These are phyloP conservation scores for Pecten maximus DNA, from an alignment of 2,888 invertebrate species.

Conservation along the genomic window DNA sequence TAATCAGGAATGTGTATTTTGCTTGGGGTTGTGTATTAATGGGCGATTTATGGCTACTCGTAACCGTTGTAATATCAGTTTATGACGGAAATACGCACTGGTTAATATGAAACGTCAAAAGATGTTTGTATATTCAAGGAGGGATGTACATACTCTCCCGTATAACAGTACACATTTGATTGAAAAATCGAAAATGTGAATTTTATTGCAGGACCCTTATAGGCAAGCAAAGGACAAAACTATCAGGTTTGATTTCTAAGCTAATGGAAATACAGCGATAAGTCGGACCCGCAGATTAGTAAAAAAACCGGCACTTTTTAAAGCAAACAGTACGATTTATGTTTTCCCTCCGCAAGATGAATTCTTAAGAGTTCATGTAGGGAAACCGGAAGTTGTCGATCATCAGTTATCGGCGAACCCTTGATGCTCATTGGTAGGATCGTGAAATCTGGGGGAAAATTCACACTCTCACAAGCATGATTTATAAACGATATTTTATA, in stretches of 20 bases:
- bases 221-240: background rate
- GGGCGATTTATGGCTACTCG: background rate
- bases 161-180: constrained; percentile 20
- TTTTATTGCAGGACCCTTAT: background rate
- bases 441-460: background rate
- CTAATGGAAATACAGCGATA: background rate
- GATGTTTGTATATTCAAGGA: background rate
- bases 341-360: background rate
- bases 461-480: background rate
- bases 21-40: background rate
- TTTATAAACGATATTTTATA: background rate
- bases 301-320: background rate
- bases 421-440: background rate
- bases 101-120: constrained; percentile 5
- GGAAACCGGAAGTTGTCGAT: background rate
- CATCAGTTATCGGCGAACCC: background rate
- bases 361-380: background rate
- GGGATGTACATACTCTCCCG: background rate
- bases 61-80: background rate
- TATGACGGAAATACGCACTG: background rate
- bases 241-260: background rate
- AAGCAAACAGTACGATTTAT: background rate
- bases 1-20: background rate
- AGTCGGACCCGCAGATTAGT: background rate
- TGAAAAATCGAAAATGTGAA: background rate